Evolutionary conservation across 2,797 vertebrate species (phyloP).

Genomic region (Graptemys geographica): DNA sequence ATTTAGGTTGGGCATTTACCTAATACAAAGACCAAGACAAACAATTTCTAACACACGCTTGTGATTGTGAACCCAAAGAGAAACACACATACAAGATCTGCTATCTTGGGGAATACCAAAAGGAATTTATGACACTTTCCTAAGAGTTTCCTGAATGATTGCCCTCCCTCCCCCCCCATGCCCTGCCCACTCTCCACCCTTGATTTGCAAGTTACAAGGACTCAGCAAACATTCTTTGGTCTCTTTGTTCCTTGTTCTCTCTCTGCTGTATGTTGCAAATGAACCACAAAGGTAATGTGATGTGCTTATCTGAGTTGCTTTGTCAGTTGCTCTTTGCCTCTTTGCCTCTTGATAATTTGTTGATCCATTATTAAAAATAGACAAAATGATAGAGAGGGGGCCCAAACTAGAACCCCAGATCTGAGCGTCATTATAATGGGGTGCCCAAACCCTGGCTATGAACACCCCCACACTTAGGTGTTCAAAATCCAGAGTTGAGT

Average conservation of each 20-base stretch:
- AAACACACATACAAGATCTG: conserved; percentile 15
- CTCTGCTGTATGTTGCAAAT: background rate
- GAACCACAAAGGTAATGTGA: background rate
- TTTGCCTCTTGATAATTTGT: conserved; percentile 14
- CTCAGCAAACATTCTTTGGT: background rate
- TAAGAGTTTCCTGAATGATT: conserved; percentile 51
- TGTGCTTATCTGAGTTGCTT: background rate
- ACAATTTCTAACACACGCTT: conserved; percentile 45
- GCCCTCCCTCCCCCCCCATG: background rate
- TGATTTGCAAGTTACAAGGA: background rate
- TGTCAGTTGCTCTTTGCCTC: background rate
- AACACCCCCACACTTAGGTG: background rate
- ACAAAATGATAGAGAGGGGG: background rate
- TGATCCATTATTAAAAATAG: background rate
- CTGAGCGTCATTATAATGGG: background rate
- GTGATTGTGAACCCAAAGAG: conserved; percentile 27
- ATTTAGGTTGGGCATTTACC: conserved; percentile 60
- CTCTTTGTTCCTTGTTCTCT: background rate
- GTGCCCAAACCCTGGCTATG: background rate
- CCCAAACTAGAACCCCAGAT: background rate
- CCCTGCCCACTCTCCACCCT: conserved; percentile 10
- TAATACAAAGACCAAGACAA: conserved; percentile 67
- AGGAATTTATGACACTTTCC: conserved; percentile 75
- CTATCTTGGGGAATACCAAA: conserved; percentile 50
- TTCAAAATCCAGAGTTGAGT: background rate